phyloP scores from a whole-genome alignment of 1,140 invertebrate species.

The Aphis gossypii region DNA sequence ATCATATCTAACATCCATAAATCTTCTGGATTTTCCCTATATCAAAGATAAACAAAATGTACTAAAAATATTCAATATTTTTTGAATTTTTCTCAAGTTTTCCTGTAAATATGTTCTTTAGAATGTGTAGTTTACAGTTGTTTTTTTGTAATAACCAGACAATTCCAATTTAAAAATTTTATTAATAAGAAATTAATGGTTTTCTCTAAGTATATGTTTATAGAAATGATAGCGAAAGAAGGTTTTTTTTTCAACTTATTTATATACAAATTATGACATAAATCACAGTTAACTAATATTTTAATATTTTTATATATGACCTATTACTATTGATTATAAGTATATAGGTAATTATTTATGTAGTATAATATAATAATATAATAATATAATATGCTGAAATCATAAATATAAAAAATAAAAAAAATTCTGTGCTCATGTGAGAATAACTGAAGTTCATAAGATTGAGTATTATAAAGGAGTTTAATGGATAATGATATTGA shows the following conservation, averaged over 20 bases:
- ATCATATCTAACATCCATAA: conserved; percentile 59
- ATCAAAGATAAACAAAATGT: conserved; percentile 34
- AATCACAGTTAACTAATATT: neutral
- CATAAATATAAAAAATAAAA: neutral
- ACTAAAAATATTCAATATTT: neutral
- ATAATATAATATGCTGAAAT: too few relatives aligned
- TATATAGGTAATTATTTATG: too few relatives aligned
- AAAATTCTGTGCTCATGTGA: neutral
- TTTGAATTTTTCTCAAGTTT: neutral
- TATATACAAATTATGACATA: neutral
- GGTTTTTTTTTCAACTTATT: neutral
- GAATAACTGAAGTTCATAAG: too few relatives aligned
- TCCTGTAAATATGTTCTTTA: neutral
- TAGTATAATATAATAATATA: too few relatives aligned
- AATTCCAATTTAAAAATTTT: too few relatives aligned
- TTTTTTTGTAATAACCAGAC: neutral
- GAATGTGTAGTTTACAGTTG: neutral
- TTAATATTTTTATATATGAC: too few relatives aligned
- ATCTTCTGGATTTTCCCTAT: conserved; percentile 59
- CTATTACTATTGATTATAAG: too few relatives aligned
- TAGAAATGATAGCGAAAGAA: neutral
- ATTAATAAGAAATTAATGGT: neutral
- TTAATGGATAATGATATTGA: too few relatives aligned
- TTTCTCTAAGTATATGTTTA: neutral
- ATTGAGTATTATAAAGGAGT: neutral